phyloP scores from a whole-genome alignment of 2,113 vertebrate species.

The Albula glossodonta region DNA sequence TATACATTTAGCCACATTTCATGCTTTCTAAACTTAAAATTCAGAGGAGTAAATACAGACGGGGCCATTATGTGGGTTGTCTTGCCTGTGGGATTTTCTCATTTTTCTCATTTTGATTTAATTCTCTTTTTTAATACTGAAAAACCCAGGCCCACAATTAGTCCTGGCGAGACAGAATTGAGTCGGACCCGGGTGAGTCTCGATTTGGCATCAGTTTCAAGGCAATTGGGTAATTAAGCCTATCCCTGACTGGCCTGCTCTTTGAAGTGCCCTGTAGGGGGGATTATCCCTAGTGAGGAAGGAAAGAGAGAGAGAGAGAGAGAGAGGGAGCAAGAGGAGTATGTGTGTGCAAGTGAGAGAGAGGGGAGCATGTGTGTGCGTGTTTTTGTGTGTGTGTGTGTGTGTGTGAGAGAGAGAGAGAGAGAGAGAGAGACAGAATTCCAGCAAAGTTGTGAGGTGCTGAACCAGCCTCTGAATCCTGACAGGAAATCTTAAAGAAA shows the following conservation, averaged over 20 bases:
- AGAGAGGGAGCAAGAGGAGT: constrained; percentile 33
- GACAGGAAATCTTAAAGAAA: not conserved
- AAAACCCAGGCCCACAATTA: constrained; percentile 57
- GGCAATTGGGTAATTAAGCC: constrained; percentile 73
- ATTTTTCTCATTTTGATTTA: constrained; percentile 46
- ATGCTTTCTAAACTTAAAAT: constrained; percentile 13
- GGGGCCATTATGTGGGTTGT: constrained; percentile 26
- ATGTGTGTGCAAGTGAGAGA: constrained; percentile 29
- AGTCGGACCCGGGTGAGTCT: constrained; percentile 52
- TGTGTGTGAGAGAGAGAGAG: constrained; percentile 27
- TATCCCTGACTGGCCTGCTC: constrained; percentile 66
- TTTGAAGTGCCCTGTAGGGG: constrained; percentile 73
- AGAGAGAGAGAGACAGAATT: not conserved
- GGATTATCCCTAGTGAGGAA: constrained; percentile 66
- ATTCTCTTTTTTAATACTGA: constrained; percentile 37
- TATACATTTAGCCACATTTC: constrained; percentile 4
- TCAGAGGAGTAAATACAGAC: constrained; percentile 21
- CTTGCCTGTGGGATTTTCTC: constrained; percentile 40
- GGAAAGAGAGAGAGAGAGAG: constrained; percentile 46
- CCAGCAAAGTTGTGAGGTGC: constrained; percentile 3
- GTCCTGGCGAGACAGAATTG: constrained; percentile 52
- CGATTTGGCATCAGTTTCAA: constrained; percentile 71
- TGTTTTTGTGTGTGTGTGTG: constrained; percentile 31
- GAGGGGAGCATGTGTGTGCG: constrained; percentile 27
- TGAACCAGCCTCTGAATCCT: not conserved